phyloP scores from a whole-genome alignment of 1,140 invertebrate genomes.

The Nasonia vitripennis region DNA sequence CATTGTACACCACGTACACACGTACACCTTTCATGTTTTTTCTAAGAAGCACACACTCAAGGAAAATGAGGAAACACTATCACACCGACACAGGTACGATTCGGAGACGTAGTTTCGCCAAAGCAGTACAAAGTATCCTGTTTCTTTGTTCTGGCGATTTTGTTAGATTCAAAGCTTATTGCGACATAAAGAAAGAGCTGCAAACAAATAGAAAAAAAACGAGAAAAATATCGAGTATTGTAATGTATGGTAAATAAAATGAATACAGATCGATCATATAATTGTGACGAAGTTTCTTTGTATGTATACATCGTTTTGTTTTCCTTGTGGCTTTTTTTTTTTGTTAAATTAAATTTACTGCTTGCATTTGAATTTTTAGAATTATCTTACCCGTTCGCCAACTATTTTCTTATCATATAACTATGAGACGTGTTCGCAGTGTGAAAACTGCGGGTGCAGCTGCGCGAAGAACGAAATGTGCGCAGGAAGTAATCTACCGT shows the following conservation, averaged over 20 bases:
- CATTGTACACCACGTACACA: conserved; percentile 19
- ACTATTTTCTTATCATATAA: not conserved
- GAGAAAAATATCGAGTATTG: conserved; percentile 58
- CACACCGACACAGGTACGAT: conserved; percentile 37
- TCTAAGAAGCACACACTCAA: conserved; percentile 52
- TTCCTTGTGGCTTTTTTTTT: not conserved
- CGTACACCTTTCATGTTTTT: conserved; percentile 54
- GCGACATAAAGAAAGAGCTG: conserved; percentile 31
- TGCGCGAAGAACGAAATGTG: conserved; percentile 42
- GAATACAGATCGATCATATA: conserved; percentile 53
- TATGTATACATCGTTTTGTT: not conserved
- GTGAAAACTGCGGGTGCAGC: conserved; percentile 62
- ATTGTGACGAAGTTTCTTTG: conserved; percentile 41
- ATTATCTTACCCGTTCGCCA: not conserved
- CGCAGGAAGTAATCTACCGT: conserved; percentile 14
- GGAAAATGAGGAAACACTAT: not conserved
- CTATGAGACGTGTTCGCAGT: not conserved
- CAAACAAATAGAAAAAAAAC: not conserved
- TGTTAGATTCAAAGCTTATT: conserved; percentile 66
- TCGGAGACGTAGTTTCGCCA: conserved; percentile 54
- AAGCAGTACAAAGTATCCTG: conserved; percentile 59
- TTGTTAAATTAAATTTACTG: not conserved
- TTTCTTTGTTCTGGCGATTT: conserved; percentile 62
- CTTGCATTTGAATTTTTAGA: not conserved
- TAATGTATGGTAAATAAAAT: conserved; percentile 69